These are phyloP conservation scores for Anableps anableps DNA, from an alignment of 2,797 vertebrate genomes.

Conservation along the genomic window DNA sequence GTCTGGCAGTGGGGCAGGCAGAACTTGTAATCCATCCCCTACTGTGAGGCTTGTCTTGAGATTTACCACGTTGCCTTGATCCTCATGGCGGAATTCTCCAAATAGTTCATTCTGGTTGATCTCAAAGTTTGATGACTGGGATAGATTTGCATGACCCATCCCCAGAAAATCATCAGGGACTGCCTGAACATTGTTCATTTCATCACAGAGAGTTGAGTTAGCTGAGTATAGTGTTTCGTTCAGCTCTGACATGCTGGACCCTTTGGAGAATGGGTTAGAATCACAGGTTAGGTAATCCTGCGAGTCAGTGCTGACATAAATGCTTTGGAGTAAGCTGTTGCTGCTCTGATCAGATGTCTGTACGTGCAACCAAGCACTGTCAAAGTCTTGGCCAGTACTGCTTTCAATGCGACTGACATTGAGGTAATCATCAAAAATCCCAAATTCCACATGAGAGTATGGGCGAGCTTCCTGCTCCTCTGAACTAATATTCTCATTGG, in stretches of 20 bases:
- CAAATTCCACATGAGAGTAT: conserved; percentile 67
- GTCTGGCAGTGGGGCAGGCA: background rate
- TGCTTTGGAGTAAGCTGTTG: conserved; percentile 59
- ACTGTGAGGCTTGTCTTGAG: conserved; percentile 9
- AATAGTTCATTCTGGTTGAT: conserved; percentile 2
- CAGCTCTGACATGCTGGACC: conserved; percentile 23
- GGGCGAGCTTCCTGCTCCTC: conserved; percentile 1
- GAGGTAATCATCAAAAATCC: conserved; percentile 33
- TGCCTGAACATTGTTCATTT: conserved; percentile 13
- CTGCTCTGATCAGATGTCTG: conserved; percentile 29
- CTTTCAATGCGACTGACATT: conserved; percentile 7
- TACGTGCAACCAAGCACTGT: conserved; percentile 10
- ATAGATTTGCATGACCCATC: conserved; percentile 1
- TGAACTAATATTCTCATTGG: conserved; percentile 2
- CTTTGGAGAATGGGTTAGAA: conserved; percentile 64
- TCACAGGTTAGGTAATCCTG: conserved; percentile 72
- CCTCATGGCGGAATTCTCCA: background rate
- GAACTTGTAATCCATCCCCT: conserved; percentile 7
- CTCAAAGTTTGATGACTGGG: background rate
- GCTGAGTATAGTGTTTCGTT: conserved; percentile 28
- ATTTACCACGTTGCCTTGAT: background rate
- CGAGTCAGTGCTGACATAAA: conserved; percentile 67
- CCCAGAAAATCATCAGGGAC: background rate
- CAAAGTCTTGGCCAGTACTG: conserved; percentile 10
- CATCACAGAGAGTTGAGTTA: conserved; percentile 31